These are phyloP conservation scores for Lamellibrachia satsuma DNA, from an alignment of 2,888 invertebrate species.

Conservation along the genomic window DNA sequence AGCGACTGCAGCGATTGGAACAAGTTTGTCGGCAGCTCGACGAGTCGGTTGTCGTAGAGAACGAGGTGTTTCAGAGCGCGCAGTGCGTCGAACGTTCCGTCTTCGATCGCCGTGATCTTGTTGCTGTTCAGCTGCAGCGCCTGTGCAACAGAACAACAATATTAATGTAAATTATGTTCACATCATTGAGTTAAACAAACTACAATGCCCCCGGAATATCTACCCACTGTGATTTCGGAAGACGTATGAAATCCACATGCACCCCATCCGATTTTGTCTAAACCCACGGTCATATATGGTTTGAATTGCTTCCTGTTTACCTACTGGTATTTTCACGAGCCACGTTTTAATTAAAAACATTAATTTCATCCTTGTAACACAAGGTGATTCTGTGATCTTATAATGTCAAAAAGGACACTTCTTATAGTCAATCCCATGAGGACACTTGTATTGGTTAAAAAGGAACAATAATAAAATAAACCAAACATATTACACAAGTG, in stretches of 20 bases:
- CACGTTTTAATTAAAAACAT: too few relatives aligned
- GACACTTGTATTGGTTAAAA: not conserved
- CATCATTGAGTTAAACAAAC: not conserved
- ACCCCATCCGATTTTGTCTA: too few relatives aligned
- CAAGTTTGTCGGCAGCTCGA: conserved; percentile 23
- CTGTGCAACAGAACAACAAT: not conserved
- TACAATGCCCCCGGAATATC: not conserved
- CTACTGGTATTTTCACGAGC: too few relatives aligned
- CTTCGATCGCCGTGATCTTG: conserved; percentile 22
- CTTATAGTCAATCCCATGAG: not conserved
- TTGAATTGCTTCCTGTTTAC: too few relatives aligned
- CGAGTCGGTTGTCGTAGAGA: conserved; percentile 34
- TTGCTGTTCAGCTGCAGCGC: not conserved
- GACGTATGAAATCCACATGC: too few relatives aligned
- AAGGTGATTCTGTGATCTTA: too few relatives aligned
- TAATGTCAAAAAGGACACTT: not conserved
- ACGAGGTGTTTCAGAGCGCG: conserved; percentile 26
- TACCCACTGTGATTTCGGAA: too few relatives aligned
- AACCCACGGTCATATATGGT: too few relatives aligned
- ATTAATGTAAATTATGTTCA: conserved; percentile 20
- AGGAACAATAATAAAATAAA: too few relatives aligned
- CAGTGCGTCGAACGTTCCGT: conserved; percentile 29
- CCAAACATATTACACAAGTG: not conserved
- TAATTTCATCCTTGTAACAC: too few relatives aligned
- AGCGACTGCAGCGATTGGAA: conserved; percentile 26